Evolutionary conservation across 2,888 invertebrate genomes (phyloP).

Genomic region (Hirtodrosophila duncani): DNA sequence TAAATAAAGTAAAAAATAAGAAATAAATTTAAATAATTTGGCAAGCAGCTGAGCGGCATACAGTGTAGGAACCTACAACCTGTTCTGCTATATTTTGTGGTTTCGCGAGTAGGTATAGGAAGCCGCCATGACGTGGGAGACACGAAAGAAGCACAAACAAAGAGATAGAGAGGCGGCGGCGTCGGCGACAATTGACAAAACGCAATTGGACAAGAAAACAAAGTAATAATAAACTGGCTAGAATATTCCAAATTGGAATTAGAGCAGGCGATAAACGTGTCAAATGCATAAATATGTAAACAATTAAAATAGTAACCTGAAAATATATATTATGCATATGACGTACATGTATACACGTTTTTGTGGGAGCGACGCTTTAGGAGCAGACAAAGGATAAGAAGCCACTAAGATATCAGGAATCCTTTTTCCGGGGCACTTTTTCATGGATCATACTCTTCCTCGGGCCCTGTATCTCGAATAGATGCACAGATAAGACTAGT

Average conservation of each 20-base stretch:
- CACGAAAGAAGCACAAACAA: constrained; percentile 8
- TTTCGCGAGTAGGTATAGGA: too few relatives aligned
- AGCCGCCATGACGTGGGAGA: too few relatives aligned
- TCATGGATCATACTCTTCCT: too few relatives aligned
- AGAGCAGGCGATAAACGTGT: constrained; percentile 56
- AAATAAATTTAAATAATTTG: constrained; percentile 47
- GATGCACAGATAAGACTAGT: too few relatives aligned
- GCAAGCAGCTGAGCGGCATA: too few relatives aligned
- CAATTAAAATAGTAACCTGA: constrained; percentile 43
- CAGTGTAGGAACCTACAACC: constrained; percentile 20
- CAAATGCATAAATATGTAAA: constrained; percentile 62
- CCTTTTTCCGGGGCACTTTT: too few relatives aligned
- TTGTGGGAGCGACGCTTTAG: too few relatives aligned
- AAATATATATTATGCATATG: constrained; percentile 2
- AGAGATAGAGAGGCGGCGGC: constrained; percentile 1
- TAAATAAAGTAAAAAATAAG: constrained; percentile 33
- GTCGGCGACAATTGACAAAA: constrained; percentile 9
- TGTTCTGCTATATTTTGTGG: too few relatives aligned
- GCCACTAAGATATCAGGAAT: too few relatives aligned
- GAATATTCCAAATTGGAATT: constrained; percentile 67
- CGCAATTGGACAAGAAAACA: constrained; percentile 34
- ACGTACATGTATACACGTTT: not conserved
- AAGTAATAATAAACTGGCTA: constrained; percentile 56
- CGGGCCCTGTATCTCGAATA: too few relatives aligned
- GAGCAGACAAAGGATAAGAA: too few relatives aligned